Conservation (phyloP, 2,888 invertebrate genomes). For the Drosophila pullipes region DNA sequence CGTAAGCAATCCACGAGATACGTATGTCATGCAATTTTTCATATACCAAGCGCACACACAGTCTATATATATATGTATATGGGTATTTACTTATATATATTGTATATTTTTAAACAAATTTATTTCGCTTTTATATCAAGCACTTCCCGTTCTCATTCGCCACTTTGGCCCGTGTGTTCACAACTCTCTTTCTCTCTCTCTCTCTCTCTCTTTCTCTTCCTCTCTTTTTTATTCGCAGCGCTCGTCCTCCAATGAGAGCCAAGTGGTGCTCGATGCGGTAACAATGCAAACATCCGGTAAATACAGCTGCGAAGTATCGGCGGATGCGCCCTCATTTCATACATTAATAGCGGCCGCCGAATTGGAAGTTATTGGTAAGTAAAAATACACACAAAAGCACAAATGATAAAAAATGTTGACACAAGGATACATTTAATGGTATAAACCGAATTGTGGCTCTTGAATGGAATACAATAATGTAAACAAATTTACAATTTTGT, state of each 20-base stretch:
- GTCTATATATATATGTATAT: background rate
- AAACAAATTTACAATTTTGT: background rate
- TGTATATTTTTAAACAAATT: constrained; percentile 51
- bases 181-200: background rate
- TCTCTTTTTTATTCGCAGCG: constrained; percentile 65
- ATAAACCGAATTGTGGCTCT: background rate
- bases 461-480: background rate
- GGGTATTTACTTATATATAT: background rate
- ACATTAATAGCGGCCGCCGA: constrained; percentile 85
- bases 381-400: constrained; percentile 27
- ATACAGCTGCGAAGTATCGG: constrained; percentile 86
- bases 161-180: constrained; percentile 6
- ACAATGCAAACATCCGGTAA: constrained; percentile 84
- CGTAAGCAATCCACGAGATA: constrained; percentile 48
- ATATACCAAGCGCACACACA: constrained; percentile 14
- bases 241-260: constrained; percentile 84
- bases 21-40: constrained; percentile 53
- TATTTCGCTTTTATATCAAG: constrained; percentile 46
- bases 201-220: background rate
- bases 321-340: constrained; percentile 86
- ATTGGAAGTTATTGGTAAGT: constrained; percentile 85
- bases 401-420: constrained; percentile 13
- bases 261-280: constrained; percentile 84
- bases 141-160: constrained; percentile 36
- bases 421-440: constrained; percentile 20